Conservation (phyloP, 2,113 vertebrate genomes). For the Apeltes quadracus region DNA sequence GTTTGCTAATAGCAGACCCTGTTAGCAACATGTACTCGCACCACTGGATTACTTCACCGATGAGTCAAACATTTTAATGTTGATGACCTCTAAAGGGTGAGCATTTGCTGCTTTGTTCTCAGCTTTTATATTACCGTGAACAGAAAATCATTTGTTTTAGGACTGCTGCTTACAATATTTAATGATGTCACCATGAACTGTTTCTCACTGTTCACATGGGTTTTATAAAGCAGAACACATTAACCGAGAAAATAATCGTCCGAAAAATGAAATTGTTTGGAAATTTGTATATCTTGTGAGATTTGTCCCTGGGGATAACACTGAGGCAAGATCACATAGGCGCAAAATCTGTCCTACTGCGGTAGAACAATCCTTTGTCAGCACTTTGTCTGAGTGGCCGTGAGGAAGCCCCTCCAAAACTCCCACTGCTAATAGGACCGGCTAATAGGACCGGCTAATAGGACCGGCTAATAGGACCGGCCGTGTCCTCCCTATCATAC, state of each 20-base stretch:
- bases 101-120: background rate
- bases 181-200: too few species aligned
- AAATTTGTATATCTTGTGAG: background rate
- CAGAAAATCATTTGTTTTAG: background rate
- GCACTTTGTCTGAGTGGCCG: background rate
- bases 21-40: background rate
- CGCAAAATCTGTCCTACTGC: background rate
- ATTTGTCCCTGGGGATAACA: background rate
- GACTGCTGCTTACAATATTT: too few species aligned
- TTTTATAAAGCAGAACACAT: background rate
- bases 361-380: background rate
- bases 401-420: constrained; percentile 25
- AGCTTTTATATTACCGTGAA: background rate
- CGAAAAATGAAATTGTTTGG: background rate
- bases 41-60: background rate
- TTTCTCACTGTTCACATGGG: background rate
- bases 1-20: background rate
- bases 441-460: too few species aligned
- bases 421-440: too few species aligned
- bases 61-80: background rate
- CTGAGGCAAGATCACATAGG: background rate
- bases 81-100: background rate
- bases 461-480: too few species aligned
- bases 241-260: background rate
- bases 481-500: constrained; percentile 18